Conservation (phyloP, 1,140 invertebrate genomes). For the Drosophila setifemur region DNA sequence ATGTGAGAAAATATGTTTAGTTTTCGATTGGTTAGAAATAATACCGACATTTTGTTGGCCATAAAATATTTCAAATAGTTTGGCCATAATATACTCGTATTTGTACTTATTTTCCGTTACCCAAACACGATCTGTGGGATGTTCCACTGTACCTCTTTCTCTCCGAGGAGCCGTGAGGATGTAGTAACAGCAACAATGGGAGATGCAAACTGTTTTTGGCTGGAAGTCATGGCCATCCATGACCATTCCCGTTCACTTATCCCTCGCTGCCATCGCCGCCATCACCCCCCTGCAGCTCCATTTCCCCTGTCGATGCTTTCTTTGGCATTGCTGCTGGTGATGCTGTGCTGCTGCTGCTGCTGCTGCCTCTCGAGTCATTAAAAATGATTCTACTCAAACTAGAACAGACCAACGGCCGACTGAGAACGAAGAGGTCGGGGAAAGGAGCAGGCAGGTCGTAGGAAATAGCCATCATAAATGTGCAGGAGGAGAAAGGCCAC, state of each 20-base stretch:
- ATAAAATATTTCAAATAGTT: too few relatives aligned
- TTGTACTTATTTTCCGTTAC: too few relatives aligned
- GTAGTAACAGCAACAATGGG: constrained; percentile 34
- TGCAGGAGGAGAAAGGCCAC: constrained; percentile 30
- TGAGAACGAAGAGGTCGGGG: constrained; percentile 16
- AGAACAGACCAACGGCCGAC: constrained; percentile 53
- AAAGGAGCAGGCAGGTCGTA: neutral
- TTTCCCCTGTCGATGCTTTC: constrained; percentile 4
- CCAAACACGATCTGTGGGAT: too few relatives aligned
- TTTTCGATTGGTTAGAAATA: too few relatives aligned
- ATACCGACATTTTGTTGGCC: too few relatives aligned
- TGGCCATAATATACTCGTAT: too few relatives aligned
- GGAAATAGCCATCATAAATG: constrained; percentile 47
- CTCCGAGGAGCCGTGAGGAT: neutral
- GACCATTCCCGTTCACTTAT: constrained; percentile 33
- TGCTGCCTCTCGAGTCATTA: constrained; percentile 62
- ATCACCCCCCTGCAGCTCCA: neutral
- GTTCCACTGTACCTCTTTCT: constrained; percentile 20
- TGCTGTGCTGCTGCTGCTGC: constrained; percentile 43
- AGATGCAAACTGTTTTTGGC: constrained; percentile 67
- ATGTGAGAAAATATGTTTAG: too few relatives aligned
- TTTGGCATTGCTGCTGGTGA: constrained; percentile 24
- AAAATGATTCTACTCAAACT: constrained; percentile 75
- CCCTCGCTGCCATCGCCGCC: constrained; percentile 30
- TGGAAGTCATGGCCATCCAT: constrained; percentile 59